Evolutionary conservation across 64 coral and sea anemone genomes (phyloP), one percentile per base, ranked within the genome.

Genomic region (Pachyseris speciosa): DNA sequence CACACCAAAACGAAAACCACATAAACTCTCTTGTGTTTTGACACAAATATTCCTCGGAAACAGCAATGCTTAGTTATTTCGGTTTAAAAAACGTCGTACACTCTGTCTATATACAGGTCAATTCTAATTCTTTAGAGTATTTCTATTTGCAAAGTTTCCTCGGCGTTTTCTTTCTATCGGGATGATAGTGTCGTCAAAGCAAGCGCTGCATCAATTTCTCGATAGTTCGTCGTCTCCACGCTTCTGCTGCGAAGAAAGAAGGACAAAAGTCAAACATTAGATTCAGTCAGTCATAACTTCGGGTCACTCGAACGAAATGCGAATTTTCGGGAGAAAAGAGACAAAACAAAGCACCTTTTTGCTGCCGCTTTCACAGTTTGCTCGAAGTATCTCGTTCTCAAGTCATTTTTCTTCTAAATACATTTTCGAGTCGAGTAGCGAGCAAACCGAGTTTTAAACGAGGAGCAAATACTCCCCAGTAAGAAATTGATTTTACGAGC

Each of bases 161-260:
- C 59, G 25, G 15, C 22, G 31, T 6, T 76, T 16, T 57, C 29
- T 44, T 44, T 79, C 63, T 86, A 96, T 70, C 91, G 95, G 40
- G 95, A 64, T 45, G 95, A 96, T 64, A 96, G 95, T 17, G 95
- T 96, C 71, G 95, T 96, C 19, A 96, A 36, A 9, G 95, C 95
- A 22, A 96, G 59, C 2, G 95, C 95, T 0, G 95, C 95, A 64
- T 96, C 95, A 37, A 96, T 93, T 86, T 96, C 95, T 72, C 95
- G 51, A 67, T 96, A 96, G 58, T 96, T 90, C 11, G 91, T 84
- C 36, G 76, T 67, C 37, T 89, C 95, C 7, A 79, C 76, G 25
- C 65, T 87, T 78, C 89, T 88, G 84, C 47, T 78, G 79, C 55
- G 26, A 25, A 3, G 64, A 80, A 67, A 87, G 29, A 92, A 86